Conservation (phyloP, 2,888 invertebrate species). For the Dascillus cervinus region DNA sequence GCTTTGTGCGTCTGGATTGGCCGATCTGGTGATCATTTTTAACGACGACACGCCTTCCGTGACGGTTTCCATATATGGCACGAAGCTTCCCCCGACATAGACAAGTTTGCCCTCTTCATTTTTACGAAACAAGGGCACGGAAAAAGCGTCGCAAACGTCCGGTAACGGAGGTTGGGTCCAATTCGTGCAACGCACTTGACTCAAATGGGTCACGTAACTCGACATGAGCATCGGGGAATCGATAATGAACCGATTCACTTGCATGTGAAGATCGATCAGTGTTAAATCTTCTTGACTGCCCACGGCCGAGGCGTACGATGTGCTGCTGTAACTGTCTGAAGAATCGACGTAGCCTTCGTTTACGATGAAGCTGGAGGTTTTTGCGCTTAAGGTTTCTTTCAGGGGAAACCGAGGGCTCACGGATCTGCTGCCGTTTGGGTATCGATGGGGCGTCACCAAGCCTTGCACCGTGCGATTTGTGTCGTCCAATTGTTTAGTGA, state of each 20-base stretch:
- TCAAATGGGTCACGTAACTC: conserved; percentile 86
- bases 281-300: conserved; percentile 91
- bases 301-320: conserved; percentile 82
- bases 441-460: conserved; percentile 36
- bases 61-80: conserved; percentile 61
- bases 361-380: conserved; percentile 14
- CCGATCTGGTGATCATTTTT: conserved; percentile 53
- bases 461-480: conserved; percentile 33
- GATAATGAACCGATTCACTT: conserved; percentile 78
- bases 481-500: conserved; percentile 29
- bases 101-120: conserved; percentile 66
- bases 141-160: conserved; percentile 67
- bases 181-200: conserved; percentile 68
- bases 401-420: conserved; percentile 22
- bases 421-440: conserved; percentile 23
- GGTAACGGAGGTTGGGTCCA: conserved; percentile 60
- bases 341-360: conserved; percentile 40
- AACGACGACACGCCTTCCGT: conserved; percentile 60
- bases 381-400: conserved; percentile 9
- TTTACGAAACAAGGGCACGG: conserved; percentile 70
- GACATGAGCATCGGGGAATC: conserved; percentile 93
- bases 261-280: conserved; percentile 87
- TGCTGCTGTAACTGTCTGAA: conserved; percentile 76
- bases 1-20: conserved; percentile 23
- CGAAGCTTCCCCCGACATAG: conserved; percentile 66